A percentile compares a stretch with the other conserved stretches of the same genome.
Conservation (phyloP, 1,140 invertebrate species). For the Platyscapa corneri region DNA sequence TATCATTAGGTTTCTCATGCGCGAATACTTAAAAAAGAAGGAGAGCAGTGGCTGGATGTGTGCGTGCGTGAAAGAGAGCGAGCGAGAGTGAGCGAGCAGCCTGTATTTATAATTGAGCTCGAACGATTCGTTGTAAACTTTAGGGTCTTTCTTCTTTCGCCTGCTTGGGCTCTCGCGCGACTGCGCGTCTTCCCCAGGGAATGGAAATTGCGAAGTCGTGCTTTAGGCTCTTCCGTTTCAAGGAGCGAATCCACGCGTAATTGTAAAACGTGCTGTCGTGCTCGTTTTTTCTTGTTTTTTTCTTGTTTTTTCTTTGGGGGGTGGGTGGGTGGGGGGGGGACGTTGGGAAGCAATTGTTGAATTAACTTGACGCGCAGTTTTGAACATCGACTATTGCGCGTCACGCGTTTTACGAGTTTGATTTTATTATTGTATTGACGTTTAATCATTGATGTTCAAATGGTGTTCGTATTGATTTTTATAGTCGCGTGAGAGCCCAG, state of each 20-base stretch:
- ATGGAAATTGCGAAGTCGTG: neutral
- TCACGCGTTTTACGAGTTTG: neutral
- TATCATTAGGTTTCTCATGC: constrained; percentile 20
- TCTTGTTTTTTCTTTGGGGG: too few species aligned
- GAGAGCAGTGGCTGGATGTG: neutral
- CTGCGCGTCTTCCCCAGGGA: constrained; percentile 19
- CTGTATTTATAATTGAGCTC: constrained; percentile 28
- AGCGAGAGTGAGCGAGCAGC: neutral
- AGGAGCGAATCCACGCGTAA: neutral
- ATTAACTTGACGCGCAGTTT: neutral
- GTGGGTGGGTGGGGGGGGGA: too few species aligned
- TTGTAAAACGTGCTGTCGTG: neutral
- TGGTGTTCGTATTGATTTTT: neutral
- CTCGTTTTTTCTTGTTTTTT: constrained; percentile 15
- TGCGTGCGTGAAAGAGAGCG: neutral
- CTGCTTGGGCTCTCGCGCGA: constrained; percentile 34
- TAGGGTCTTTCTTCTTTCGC: neutral
- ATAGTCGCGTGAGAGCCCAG: constrained; percentile 27
- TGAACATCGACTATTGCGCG: neutral
- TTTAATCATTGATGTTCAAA: neutral
- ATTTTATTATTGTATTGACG: too few species aligned
- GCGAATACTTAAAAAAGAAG: neutral
- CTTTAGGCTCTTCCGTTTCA: neutral
- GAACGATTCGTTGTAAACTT: constrained; percentile 2
- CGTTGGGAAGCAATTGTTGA: too few species aligned